Evolutionary conservation across 2,797 vertebrate genomes (phyloP).

Genomic region (Poeciliopsis paucimaculata): DNA sequence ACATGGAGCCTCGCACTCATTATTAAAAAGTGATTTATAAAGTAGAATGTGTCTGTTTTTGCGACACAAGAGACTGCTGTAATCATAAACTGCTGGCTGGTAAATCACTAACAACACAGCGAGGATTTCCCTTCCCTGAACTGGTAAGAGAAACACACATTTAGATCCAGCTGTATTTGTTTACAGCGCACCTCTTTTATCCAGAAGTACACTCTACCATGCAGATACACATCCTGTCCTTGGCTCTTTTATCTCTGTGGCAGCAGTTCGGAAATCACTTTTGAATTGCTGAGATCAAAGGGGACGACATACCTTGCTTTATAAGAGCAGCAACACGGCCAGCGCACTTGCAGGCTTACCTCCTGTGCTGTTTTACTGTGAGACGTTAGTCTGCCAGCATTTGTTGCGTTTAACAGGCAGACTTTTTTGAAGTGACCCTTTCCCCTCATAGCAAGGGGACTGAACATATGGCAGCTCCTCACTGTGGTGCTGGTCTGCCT

Average conservation of each 20-base stretch:
- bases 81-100: conserved; percentile 7
- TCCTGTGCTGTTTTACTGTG: conserved; percentile 54
- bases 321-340: conserved; percentile 36
- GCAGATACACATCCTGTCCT: conserved; percentile 25
- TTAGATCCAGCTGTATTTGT: conserved; percentile 55
- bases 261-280: conserved; percentile 22
- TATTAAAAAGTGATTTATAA: conserved; percentile 42
- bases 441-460: conserved; percentile 36
- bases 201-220: conserved; percentile 24
- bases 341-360: conserved; percentile 5
- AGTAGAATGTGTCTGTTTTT: conserved; percentile 33
- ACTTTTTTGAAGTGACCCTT: conserved; percentile 44
- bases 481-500: conserved; percentile 66
- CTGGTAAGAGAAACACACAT: conserved; percentile 1
- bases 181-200: conserved; percentile 57
- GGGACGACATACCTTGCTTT: conserved; percentile 25
- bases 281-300: conserved; percentile 47
- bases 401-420: conserved; percentile 58
- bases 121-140: conserved; percentile 38
- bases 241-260: conserved; percentile 18
- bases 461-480: conserved; percentile 56
- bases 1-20: conserved; percentile 20
- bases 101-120: conserved; percentile 15
- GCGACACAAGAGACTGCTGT: conserved; percentile 30
- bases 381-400: conserved; percentile 27